Evolutionary conservation across 1,140 invertebrate genomes (phyloP), one percentile per base, ranked within the genome.

Genomic region (Trichoplusia ni): DNA sequence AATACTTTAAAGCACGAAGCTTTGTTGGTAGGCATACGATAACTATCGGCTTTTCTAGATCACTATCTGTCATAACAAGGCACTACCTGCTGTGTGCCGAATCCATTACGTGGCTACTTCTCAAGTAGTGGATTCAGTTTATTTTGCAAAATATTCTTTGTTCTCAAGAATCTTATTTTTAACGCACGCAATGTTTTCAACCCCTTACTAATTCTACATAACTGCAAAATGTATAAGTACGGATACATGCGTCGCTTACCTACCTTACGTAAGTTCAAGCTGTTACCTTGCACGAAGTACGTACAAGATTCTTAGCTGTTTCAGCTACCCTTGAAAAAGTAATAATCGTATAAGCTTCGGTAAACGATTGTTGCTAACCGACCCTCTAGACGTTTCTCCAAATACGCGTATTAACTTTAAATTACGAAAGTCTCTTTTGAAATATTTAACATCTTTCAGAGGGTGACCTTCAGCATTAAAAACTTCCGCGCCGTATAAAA

Each of bases 131-230:
- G 53, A 59, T 37, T 67, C 42, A 54, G 59, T 67, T 64, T 62
- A 66, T 42, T 65, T 64, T 59, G 40, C 67, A 71, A 69, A 68
- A 77, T 67, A 72, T 72, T 64, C 62, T 58, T 69, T 64, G 69
- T 63, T 69, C 65, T 65, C 53, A 25, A 42, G 44, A 29, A 62
- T 11, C 69, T 78, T 76, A 76, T 77, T 74, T 75, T 38, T 16
- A 14, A 58, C 64, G 67, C 73, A 82, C 79, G 77, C 79, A 76
- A 74, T 59, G 59, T 67, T 54, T 68, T 70, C 14, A 25, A 37
- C 51, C 53, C 40, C 47, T 53, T 49, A 37, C 16, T 9, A 59
- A 35, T 21, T 40, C 62, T 35, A 69, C 62, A 44, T 73, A 78
- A 73, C 71, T 44, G 49, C 65, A 67, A 64, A 69, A 56, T 65